Evolutionary conservation across 2,888 invertebrate genomes (phyloP).

Genomic region (Trissoscelio sp.): DNA sequence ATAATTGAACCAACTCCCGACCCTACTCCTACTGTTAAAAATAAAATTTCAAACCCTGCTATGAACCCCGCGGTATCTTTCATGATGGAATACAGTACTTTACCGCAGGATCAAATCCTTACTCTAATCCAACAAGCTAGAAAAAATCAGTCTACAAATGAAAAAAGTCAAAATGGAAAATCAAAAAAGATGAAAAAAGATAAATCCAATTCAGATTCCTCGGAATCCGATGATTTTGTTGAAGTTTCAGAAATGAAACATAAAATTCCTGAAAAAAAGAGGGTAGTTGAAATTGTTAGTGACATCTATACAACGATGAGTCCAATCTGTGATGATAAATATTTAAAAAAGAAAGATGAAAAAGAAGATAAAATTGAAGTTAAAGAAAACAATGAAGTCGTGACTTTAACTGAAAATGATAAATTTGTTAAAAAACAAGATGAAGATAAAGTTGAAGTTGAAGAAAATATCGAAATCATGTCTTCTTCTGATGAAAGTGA

Average conservation of each 20-base stretch:
- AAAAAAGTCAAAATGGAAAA: conserved; percentile 37
- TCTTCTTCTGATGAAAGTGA: conserved; percentile 76
- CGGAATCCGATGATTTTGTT: conserved; percentile 65
- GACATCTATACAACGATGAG: conserved; percentile 46
- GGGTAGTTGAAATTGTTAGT: conserved; percentile 47
- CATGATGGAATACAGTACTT: conserved; percentile 90
- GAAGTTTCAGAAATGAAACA: conserved; percentile 49
- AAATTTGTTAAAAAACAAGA: too few relatives aligned
- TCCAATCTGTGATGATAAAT: conserved; percentile 45
- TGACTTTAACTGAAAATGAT: conserved; percentile 76
- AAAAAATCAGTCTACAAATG: conserved; percentile 62
- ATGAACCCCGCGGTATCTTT: conserved; percentile 82
- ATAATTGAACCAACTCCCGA: conserved; percentile 73
- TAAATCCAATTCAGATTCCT: conserved; percentile 58
- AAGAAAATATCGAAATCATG: conserved; percentile 26
- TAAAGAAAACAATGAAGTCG: conserved; percentile 22
- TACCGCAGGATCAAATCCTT: conserved; percentile 88
- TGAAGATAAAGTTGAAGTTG: background rate
- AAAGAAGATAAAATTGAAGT: background rate
- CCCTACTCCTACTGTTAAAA: conserved; percentile 77
- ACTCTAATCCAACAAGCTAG: conserved; percentile 80
- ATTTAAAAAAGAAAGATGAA: conserved; percentile 14
- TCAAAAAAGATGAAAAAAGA: too few relatives aligned
- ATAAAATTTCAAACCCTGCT: conserved; percentile 52
- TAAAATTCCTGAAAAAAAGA: conserved; percentile 8